Base-by-base conservation (phyloP, 2,797 vertebrate genomes). In the Sylvia borin region DNA sequence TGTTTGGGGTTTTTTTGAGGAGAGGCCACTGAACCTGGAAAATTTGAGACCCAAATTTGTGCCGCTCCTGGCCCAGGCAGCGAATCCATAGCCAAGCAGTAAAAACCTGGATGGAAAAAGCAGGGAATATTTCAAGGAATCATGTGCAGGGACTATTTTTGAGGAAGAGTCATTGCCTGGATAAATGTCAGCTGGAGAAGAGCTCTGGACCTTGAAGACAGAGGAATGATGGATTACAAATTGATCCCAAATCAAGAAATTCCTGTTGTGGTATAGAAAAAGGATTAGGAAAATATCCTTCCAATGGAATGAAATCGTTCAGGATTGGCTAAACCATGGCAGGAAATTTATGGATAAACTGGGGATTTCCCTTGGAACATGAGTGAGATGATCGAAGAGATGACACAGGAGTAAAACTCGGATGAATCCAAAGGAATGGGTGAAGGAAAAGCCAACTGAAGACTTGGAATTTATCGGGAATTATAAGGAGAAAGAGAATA, bases 111-210 rank as follows among this genome's bases (percentile, higher is more conserved):
- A 94, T 73, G 67, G 43, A 89, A 89, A 94, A 93, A 91, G 60
- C 74, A 42, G 71, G 64, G 57, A 66, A 79, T 76, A 45, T 53
- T 79, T 66, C 38, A 82, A 85, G 51, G 48, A 93, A 66, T 93
- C 81, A 31, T 3, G 5, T 92, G 81, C 66, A 54, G 79, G 31
- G 77, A 13, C 51, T 68, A 5, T 55, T 81, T 87, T 25, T 89
- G 70, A 81, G 22, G 71, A 76, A 92, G 81, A 93, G 87, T 79
- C 61, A 95, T 82, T 65, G 64, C 81, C 67, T 93, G 92, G 92
- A 89, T 90, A 36, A 62, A 78, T 45, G 70, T 90, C 91, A 94
- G 79, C 55, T 25, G 71, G 77, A 90, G 80, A 84, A 78, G 26
- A 66, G 22, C 27, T 14, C 45, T 10, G 54, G 60, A 31, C 65